Evolutionary conservation across 1,140 invertebrate genomes (phyloP), one percentile per base, ranked within the genome.

Genomic region (Acyrthosiphon pisum): DNA sequence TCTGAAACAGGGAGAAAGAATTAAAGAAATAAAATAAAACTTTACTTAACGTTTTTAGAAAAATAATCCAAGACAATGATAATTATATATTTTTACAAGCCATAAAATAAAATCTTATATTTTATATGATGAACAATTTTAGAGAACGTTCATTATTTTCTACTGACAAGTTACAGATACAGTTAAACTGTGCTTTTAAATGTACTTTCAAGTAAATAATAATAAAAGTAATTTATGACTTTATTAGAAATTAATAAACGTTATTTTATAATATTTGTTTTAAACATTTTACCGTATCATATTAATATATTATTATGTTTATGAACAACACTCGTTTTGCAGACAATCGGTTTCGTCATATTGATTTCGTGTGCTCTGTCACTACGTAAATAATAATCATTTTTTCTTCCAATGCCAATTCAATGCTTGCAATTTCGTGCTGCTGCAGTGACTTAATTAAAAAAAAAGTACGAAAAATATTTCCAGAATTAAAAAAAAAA

Each of bases 191-290:
- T 76, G 14, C n/a, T 76, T 76, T 76, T n/a, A 76, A 76, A 76
- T 76, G n/a, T 76, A 14, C 60, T 76, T 76, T 76, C 60, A 35
- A 76, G n/a, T 76, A 76, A 76, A n/a, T 76, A 76, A 76, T 76
- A 35, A 76, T 76, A 18, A n/a, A 76, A 76, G 30, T 76, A 76
- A 35, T 76, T 76, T 76, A 76, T 76, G 60, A 76, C 60, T 76
- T 76, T 76, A 76, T 76, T 35, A 76, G 60, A 76, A 76, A 76
- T n/a, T 76, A 76, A 76, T 76, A 76, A 76, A 76, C 60, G n/a
- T n/a, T 76, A 76, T 76, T 76, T 76, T 35, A 35, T 76, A n/a
- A 76, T 76, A 35, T 76, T 76, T 76, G 30, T 76, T 76, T 76
- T n/a, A n/a, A n/a, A 76, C 30, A 76, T 76, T 76, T n/a, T 76